Base-by-base conservation (phyloP, 2,113 vertebrate species). In the Mustela nigripes region DNA sequence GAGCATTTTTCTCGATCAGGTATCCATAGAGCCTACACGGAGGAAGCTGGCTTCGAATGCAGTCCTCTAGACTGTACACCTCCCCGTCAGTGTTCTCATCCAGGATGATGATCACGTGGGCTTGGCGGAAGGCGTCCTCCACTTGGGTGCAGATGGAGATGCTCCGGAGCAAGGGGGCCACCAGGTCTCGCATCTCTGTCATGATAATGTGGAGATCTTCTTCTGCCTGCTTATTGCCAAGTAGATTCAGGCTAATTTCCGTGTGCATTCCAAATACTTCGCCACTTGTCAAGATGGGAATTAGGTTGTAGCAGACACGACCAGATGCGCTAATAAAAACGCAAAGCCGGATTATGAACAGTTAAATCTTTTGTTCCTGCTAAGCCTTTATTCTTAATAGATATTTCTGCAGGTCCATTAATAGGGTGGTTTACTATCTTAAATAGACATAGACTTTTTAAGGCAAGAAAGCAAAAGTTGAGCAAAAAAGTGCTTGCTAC, bases 51-150 rank as follows among this genome's bases (percentile, higher is more conserved):
- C 96, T 97, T 18, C 94, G 98, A 79, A 99, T 97, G 87, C 63
- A 95, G 11, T 89, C 84, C 80, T 98, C 98, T 45, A 91, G 9
- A 1, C 90, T 33, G 0, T 93, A 48, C 79, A 96, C 97, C n/a
- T 98, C 97, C 31, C 7, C 58, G 18, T 96, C 91, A 0, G 86
- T 73, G 12, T 74, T 21, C 18, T 99, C 99, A 24, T 99, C 99
- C 95, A 99, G 99, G 91, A 99, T 16, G 67, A 99, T 96, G 86
- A 99, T 58, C 78, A 99, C 58, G 6, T 99, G 98, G 0, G 99
- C 99, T 16, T 98, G 94, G 9, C 65, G 19, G 98, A 99, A 99
- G 86, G 99, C 99, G 8, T 98, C 89, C 9, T 98, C 96, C n/a
- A 95, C 81, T 22, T 97, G 82, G 7, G 98, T 99, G 97, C 99